These are phyloP conservation scores for Pluvialis apricaria DNA, from an alignment of 2,113 vertebrate species.

Conservation along the genomic window DNA sequence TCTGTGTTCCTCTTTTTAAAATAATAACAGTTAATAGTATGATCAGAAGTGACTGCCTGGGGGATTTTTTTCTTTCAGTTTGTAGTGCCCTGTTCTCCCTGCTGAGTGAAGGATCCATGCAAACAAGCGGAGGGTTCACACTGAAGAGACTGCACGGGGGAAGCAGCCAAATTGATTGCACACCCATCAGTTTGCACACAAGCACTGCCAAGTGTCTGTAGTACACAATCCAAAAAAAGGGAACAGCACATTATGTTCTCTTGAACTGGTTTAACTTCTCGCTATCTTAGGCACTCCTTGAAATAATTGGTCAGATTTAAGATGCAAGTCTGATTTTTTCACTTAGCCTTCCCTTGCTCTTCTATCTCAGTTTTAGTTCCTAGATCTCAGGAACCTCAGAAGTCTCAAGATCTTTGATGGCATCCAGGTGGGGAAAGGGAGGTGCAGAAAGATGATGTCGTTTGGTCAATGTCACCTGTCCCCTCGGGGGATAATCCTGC, in stretches of 20 bases:
- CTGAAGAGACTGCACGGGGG: rapidly evolving
- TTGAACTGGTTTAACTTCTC: not conserved
- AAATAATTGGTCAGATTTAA: not conserved
- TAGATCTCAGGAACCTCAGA: not conserved
- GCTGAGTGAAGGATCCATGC: not conserved
- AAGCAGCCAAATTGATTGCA: constrained; percentile 25
- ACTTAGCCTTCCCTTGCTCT: not conserved
- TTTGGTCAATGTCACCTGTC: not conserved
- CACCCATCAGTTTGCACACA: constrained; percentile 13
- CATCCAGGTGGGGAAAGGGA: not conserved
- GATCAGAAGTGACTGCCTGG: constrained; percentile 9
- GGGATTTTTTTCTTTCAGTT: not conserved
- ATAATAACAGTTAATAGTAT: not conserved
- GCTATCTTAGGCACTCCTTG: not conserved
- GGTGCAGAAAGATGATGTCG: not conserved
- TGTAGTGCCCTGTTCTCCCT: not conserved
- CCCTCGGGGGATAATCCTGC: not conserved
- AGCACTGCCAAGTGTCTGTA: constrained; percentile 31
- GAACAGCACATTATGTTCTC: constrained; percentile 34
- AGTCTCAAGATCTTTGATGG: not conserved
- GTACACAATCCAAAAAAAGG: not conserved
- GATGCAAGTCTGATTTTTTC: not conserved
- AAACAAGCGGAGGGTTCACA: not conserved
- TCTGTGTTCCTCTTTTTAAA: not conserved
- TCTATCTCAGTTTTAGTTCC: not conserved